A percentile compares a stretch with the other conserved stretches of the same genome.
Conservation (phyloP, 2,113 vertebrate genomes). For the Falco punctatus region DNA sequence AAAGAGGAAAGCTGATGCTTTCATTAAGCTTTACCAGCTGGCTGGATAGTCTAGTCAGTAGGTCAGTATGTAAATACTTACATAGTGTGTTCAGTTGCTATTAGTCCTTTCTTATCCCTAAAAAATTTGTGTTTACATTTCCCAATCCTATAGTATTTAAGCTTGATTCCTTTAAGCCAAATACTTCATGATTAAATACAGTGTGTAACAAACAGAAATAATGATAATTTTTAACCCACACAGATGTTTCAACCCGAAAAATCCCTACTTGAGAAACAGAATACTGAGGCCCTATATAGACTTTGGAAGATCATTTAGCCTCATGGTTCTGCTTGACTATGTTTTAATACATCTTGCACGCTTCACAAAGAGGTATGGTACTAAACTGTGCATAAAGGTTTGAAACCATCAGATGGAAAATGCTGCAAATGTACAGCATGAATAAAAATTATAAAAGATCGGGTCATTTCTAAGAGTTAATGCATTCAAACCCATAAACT, state of each 20-base stretch:
- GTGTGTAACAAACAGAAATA: not conserved
- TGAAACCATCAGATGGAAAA: not conserved
- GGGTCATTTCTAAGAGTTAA: not conserved
- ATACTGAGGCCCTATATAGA: not conserved
- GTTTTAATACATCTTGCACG: not conserved
- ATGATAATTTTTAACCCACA: not conserved
- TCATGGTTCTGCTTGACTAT: not conserved
- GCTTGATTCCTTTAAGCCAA: slow-evolving; percentile 2
- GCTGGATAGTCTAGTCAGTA: not conserved
- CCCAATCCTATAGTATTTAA: not conserved
- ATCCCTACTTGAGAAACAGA: not conserved
- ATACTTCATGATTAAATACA: not conserved
- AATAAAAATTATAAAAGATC: not conserved
- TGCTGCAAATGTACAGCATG: not conserved
- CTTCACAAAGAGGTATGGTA: not conserved
- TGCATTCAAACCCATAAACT: not conserved
- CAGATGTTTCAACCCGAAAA: not conserved
- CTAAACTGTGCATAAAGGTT: not conserved
- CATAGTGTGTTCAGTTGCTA: not conserved
- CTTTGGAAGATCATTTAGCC: not conserved
- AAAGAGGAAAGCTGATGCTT: slow-evolving; percentile 18
- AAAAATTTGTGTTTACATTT: slow-evolving; percentile 10
- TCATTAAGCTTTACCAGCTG: slow-evolving; percentile 42
- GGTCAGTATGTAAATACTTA: slow-evolving; percentile 12
- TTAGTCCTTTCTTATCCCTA: not conserved